Base-by-base conservation (phyloP, 2,113 vertebrate species). In the Centropus unirufus region DNA sequence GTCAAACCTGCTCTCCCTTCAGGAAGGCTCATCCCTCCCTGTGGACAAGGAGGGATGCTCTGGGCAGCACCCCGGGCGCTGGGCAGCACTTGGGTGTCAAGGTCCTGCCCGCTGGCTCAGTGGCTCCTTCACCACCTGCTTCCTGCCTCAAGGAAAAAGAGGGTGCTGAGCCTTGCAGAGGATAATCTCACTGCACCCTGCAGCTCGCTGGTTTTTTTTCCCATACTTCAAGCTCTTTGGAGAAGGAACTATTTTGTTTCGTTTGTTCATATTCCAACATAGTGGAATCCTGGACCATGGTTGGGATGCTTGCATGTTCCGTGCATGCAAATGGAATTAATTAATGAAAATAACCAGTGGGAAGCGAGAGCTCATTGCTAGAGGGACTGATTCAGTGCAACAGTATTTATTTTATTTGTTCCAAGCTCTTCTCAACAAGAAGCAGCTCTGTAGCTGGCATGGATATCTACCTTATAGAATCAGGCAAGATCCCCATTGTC, bases 301-400 rank as follows among this genome's bases (percentile, higher is more conserved):
- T 4, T 44, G 59, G 46, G 90, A 83, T 0, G 1, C 20, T 79
- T 9, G 20, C 6, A 18, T 32, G 32, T 82, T 87, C 74, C 8
- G 1, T 34, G 81, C 84, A 91, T 87, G 62, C n/a, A 69, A 92
- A 87, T 62, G 51, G 34, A 86, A 95, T 90, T 85, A 92, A 87
- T 93, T 82, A 62, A 89, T 66, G 69, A 58, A 86, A 85, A 84
- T 27, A 77, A 47, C 70, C 46, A 67, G 63, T 62, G 62, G 30
- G 57, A 62, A 91, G 79, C 14, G 75, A 40, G 47, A 83, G 32
- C 76, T 90, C 47, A 2, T 59, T 36, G 68, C 79, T 92, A n/a
- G 59, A 92, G 79, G 84, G 70, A 67, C 59, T 55, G 55, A 85
- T 85, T 92, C 46, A 1, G 1, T 39, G n/a, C 67, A 90, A 69